These are phyloP conservation scores for Echinarachnius parma DNA, from an alignment of 53 echinoderm and acorn worm species.

Conservation along the genomic window DNA sequence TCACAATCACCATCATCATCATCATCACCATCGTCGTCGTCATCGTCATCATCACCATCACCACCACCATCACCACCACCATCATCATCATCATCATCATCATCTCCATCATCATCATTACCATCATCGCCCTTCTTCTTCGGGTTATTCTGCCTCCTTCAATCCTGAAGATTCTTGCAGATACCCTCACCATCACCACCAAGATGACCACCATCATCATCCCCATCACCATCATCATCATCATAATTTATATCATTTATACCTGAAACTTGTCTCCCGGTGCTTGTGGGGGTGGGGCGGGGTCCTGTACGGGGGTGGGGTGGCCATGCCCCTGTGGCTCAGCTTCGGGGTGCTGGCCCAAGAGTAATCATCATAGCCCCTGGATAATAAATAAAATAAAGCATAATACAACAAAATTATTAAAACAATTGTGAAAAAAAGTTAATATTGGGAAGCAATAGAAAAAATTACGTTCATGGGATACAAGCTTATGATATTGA, in stretches of 20 bases:
- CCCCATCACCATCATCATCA: too few relatives aligned
- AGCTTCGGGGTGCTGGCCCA: conserved; percentile 39
- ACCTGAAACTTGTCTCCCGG: conserved; percentile 82
- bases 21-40: neutral
- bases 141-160: neutral
- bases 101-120: neutral
- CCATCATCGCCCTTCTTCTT: neutral
- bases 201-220: too few relatives aligned
- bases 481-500: too few relatives aligned
- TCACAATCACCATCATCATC: neutral
- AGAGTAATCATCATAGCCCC: conserved; percentile 36
- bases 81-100: neutral
- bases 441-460: neutral
- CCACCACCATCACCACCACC: neutral
- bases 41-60: conserved; percentile 1
- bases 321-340: conserved; percentile 40
- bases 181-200: too few relatives aligned
- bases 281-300: conserved; percentile 61
- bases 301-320: conserved; percentile 76
- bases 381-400: neutral
- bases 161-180: too few relatives aligned
- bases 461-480: too few relatives aligned
- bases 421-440: neutral
- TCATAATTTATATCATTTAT: too few relatives aligned
- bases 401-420: neutral